Evolutionary conservation across 2,888 invertebrate species (phyloP).

Genomic region (Stenchaetothrips biformis): DNA sequence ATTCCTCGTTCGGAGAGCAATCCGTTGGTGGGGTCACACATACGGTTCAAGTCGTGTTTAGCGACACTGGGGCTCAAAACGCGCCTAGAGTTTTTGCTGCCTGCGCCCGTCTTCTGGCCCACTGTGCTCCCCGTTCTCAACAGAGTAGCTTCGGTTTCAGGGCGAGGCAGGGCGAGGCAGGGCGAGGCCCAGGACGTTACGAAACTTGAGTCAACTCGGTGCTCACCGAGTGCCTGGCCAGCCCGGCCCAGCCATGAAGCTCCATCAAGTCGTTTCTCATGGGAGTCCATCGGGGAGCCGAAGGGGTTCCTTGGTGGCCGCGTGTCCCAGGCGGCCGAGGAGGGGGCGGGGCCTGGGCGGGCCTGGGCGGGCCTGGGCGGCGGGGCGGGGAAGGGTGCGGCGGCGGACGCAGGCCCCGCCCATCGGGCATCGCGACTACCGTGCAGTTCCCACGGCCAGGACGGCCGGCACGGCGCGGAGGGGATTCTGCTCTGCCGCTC

Average conservation of each 20-base stretch:
- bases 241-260: background rate
- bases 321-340: background rate
- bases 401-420: slow-evolving; percentile 43
- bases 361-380: background rate
- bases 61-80: too few species aligned
- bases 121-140: too few species aligned
- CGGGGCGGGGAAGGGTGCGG: slow-evolving; percentile 49
- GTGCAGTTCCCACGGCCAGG: slow-evolving; percentile 10
- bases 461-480: background rate
- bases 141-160: too few species aligned
- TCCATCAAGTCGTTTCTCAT: too few species aligned
- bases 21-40: too few species aligned
- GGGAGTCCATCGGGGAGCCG: background rate
- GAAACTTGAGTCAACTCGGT: background rate
- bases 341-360: background rate
- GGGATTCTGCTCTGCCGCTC: background rate
- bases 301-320: background rate
- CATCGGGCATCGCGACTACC: slow-evolving; percentile 35
- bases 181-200: background rate
- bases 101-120: too few species aligned
- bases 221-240: background rate
- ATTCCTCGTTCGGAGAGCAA: too few species aligned
- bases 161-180: background rate
- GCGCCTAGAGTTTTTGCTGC: too few species aligned
- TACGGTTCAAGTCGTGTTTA: too few species aligned